Evolutionary conservation across 2,888 invertebrate species (phyloP).

Genomic region (Xylota sylvarum): DNA sequence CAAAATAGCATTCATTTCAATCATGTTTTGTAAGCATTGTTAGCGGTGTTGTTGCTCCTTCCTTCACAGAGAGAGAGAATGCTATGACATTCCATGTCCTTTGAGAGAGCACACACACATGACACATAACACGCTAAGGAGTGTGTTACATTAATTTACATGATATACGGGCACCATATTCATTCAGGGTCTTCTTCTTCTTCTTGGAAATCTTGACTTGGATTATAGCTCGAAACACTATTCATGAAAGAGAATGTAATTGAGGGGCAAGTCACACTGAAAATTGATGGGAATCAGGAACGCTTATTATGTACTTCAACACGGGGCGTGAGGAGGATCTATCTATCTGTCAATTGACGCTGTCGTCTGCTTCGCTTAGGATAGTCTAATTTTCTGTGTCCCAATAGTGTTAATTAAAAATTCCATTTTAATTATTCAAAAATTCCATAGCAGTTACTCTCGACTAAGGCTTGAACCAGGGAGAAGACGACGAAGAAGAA

Average conservation of each 20-base stretch:
- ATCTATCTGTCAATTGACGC: constrained; percentile 59
- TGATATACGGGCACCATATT: constrained; percentile 41
- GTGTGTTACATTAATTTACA: constrained; percentile 44
- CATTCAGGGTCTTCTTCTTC: constrained; percentile 36
- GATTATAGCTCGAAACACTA: constrained; percentile 33
- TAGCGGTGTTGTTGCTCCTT: constrained; percentile 35
- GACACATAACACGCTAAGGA: constrained; percentile 10
- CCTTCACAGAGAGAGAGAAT: constrained; percentile 35
- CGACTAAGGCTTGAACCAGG: constrained; percentile 35
- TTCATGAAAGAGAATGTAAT: constrained; percentile 44
- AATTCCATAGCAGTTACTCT: constrained; percentile 71
- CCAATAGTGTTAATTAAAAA: constrained; percentile 75
- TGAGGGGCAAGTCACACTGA: constrained; percentile 43
- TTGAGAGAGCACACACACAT: neutral
- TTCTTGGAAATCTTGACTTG: constrained; percentile 41
- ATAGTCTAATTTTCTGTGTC: constrained; percentile 65
- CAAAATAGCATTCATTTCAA: constrained; percentile 73
- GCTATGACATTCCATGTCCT: constrained; percentile 41
- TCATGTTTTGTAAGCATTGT: constrained; percentile 61
- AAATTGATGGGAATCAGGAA: constrained; percentile 59
- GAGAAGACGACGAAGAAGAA: constrained; percentile 8
- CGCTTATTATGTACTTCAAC: constrained; percentile 47
- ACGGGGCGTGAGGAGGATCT: constrained; percentile 27
- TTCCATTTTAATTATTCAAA: constrained; percentile 75
- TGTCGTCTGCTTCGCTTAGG: constrained; percentile 24